Base-by-base conservation (phyloP, 2,113 vertebrate species). In the Nycticorax nycticorax region DNA sequence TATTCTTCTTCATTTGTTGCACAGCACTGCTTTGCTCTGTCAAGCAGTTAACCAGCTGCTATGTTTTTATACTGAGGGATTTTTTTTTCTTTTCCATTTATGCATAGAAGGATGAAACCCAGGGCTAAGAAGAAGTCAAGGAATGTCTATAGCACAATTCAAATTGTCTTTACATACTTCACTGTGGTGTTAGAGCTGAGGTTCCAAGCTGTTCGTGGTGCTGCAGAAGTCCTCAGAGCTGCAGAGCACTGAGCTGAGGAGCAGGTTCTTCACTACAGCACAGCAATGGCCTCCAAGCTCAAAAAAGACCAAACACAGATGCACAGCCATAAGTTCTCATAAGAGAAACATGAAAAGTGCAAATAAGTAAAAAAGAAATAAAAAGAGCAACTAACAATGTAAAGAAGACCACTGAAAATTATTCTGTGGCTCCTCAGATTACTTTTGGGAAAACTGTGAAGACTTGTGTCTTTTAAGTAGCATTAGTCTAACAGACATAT, bases 171-270 rank as follows among this genome's bases (percentile, higher is more conserved):
- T 47, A 27, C 17, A 68, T 81, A 32, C 28, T 48, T 78, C 8
- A 16, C 10, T 39, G 19, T 45, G 8, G 6, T 76, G 6, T 32
- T 39, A 72, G 24, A 39, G 23, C 4, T 68, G 52, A 81, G 30
- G 9, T 76, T 67, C 6, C 6, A 20, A 75, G 35, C 4, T 2
- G 0, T 63, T 45, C 0, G 0, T 45, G 15, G 19, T 55, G 15
- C 30, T 59, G 9, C 35, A 63, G 53, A 39, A 79, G 14, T 13
- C 21, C 27, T 45, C 47, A 47, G 37, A 15, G 27, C 20, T 39
- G n/a, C 47, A 59, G 23, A 59, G 8, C 50, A 37, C 22, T 32
- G 14, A 73, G 23, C 24, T 75, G 69, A 81, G n/a, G 12, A 78
- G 5, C 1, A 1, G 6, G 14, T 74, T 74, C 21, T 53, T 71